A percentile compares a stretch with the other conserved stretches of the same genome.
These are phyloP conservation scores for Eudasyphora cyanicolor DNA, from an alignment of 2,888 invertebrate species.

Conservation along the genomic window DNA sequence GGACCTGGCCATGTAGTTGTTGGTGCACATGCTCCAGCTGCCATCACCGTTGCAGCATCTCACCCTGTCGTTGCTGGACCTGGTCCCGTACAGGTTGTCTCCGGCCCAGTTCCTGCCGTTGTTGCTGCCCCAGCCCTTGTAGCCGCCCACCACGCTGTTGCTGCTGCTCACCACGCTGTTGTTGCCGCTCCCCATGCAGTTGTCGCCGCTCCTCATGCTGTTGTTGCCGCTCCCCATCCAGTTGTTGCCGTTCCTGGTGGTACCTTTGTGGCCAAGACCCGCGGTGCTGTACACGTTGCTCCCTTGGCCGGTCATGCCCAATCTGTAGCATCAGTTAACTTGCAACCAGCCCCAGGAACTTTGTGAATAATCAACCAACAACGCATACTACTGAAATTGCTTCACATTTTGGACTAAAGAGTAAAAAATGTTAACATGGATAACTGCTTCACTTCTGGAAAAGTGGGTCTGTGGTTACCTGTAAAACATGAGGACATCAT, in stretches of 20 bases:
- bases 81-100: slow-evolving; percentile 15
- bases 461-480: background rate
- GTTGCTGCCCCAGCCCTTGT: slow-evolving; percentile 46
- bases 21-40: slow-evolving; percentile 69
- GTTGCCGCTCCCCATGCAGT: slow-evolving; percentile 38
- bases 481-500: slow-evolving; percentile 11
- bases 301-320: slow-evolving; percentile 81
- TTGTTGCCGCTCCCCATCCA: slow-evolving; percentile 55
- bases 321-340: slow-evolving; percentile 80
- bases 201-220: slow-evolving; percentile 45
- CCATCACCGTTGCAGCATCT: slow-evolving; percentile 65
- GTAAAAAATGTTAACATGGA: too few species aligned
- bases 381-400: background rate
- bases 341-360: slow-evolving; percentile 82
- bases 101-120: background rate
- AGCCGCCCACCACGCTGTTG: too few species aligned
- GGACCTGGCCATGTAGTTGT: slow-evolving; percentile 64
- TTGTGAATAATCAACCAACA: slow-evolving; percentile 69
- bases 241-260: slow-evolving; percentile 70
- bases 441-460: too few species aligned
- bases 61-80: slow-evolving; percentile 35
- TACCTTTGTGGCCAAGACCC: slow-evolving; percentile 82
- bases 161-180: too few species aligned
- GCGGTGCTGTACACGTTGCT: slow-evolving; percentile 82
- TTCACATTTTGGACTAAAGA: slow-evolving; percentile 18